These are phyloP conservation scores for Protosalanx chinensis DNA, from an alignment of 2,797 vertebrate genomes.

Conservation along the genomic window DNA sequence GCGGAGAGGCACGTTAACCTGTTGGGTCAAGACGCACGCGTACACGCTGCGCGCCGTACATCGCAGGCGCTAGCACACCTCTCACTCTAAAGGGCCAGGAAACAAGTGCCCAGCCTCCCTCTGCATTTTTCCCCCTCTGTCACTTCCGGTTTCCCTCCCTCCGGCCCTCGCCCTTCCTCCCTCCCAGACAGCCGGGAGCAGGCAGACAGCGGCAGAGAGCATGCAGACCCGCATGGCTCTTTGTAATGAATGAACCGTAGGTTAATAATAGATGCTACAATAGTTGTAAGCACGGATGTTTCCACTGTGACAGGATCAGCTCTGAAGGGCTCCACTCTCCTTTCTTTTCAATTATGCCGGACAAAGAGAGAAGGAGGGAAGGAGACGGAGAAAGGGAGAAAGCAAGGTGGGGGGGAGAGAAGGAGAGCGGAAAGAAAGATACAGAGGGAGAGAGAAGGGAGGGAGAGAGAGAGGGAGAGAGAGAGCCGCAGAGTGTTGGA, in stretches of 20 bases:
- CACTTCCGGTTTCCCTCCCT: background rate
- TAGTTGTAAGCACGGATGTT: slow-evolving; percentile 43
- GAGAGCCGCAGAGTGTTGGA: slow-evolving; percentile 47
- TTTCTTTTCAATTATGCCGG: slow-evolving; percentile 49
- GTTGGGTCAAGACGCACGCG: too few species aligned
- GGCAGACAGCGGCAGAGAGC: background rate
- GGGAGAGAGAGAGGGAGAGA: slow-evolving; percentile 16
- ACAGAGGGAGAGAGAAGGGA: slow-evolving; percentile 39
- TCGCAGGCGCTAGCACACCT: too few species aligned
- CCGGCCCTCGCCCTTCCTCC: background rate
- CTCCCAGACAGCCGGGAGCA: background rate
- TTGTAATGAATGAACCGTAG: slow-evolving; percentile 55
- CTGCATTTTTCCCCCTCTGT: slow-evolving; percentile 14
- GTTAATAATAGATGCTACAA: slow-evolving; percentile 42
- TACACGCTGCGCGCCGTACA: too few species aligned
- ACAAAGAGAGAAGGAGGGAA: background rate
- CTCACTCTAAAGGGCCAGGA: background rate
- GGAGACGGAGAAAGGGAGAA: slow-evolving; percentile 1
- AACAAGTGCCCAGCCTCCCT: background rate
- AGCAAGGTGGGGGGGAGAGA: slow-evolving; percentile 37
- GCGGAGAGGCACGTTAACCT: too few species aligned
- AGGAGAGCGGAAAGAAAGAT: slow-evolving; percentile 57
- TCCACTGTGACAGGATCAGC: slow-evolving; percentile 31
- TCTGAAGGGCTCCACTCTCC: slow-evolving; percentile 33
- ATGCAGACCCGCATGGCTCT: slow-evolving; percentile 5